Evolutionary conservation across 2,888 invertebrate genomes (phyloP), one percentile per base, ranked within the genome.

Genomic region (Papilio demoleus): DNA sequence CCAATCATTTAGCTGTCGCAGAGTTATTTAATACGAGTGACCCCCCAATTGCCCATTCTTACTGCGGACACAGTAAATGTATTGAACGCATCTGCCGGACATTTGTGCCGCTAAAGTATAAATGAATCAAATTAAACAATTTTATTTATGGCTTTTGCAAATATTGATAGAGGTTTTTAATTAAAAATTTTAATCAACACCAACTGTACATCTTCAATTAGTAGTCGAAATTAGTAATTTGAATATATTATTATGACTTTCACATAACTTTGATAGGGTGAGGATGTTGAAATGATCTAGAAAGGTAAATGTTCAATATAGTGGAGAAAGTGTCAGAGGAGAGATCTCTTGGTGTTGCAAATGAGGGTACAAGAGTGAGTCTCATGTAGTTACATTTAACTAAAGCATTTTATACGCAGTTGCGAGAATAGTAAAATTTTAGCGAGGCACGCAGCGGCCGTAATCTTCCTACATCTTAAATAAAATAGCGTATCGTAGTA

Each of bases 21-120:
- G 87, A 90, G 91, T 90, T 92, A 90, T 91, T 91, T 91, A 90
- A 92, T 91, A 89, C 85, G 84, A 87, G 83, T 90, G 90, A 90
- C 90, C 92, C 88, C 90, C 82, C 83, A 79, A 77, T 79, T 78
- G 56, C 68, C 77, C 79, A 76, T 80, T 82, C 83, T 85, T 81
- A 83, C 79, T 77, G 77, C 75, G 74, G 73, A 79, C 80, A 78
- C 83, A 79, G 84, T 81, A 85, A 87, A 87, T 87, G 87, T 88
- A 89, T 88, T 87, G 87, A 86, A 82, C 87, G 85, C 90, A 89
- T 89, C 88, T 89, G 88, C 88, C 85, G 86, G 88, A 84, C 86
- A 82, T 80, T 79, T 75, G 77, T 80, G 80, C 81, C 79, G 76
- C 78, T 8, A 24, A 47, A 31, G 68, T 72, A 74, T 73, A 71